Percentiles rank a stretch among this genome's conserved stretches.
phyloP scores from a whole-genome alignment of 2,888 invertebrate genomes.

The Elegia similella region DNA sequence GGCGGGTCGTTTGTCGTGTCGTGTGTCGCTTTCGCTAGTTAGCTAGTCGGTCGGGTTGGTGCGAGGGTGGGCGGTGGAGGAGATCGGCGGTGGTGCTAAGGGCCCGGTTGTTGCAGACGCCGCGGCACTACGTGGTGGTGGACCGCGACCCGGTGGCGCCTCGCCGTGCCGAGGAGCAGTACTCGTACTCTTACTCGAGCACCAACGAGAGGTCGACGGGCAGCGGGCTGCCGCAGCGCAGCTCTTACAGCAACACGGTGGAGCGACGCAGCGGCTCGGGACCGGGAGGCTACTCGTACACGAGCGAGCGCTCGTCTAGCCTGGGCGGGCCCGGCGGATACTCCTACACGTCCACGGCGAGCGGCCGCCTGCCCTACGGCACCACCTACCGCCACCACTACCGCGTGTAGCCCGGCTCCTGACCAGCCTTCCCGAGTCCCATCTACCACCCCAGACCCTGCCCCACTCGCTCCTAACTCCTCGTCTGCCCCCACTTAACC shows the following conservation, averaged over 20 bases:
- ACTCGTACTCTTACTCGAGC: slow-evolving; percentile 91
- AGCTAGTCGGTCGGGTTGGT: slow-evolving; percentile 54
- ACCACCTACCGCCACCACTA: slow-evolving; percentile 92
- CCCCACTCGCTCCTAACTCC: slow-evolving; percentile 33
- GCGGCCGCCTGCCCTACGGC: slow-evolving; percentile 92
- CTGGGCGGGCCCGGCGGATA: slow-evolving; percentile 91
- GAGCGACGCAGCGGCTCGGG: slow-evolving; percentile 87
- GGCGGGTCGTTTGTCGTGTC: slow-evolving; percentile 46
- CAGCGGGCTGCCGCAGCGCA: slow-evolving; percentile 80
- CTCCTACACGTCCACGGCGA: slow-evolving; percentile 89
- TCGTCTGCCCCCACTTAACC: slow-evolving; percentile 37
- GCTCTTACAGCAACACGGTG: slow-evolving; percentile 84
- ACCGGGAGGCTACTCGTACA: slow-evolving; percentile 89
- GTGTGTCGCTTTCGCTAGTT: slow-evolving; percentile 76
- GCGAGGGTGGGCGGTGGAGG: slow-evolving; percentile 55
- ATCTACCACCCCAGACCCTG: not conserved
- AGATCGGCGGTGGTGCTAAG: slow-evolving; percentile 51
- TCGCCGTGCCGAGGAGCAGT: slow-evolving; percentile 89
- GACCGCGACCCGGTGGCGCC: slow-evolving; percentile 87
- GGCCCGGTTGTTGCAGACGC: slow-evolving; percentile 88
- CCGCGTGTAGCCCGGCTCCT: slow-evolving; percentile 85
- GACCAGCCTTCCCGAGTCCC: slow-evolving; percentile 38
- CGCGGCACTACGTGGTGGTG: slow-evolving; percentile 93
- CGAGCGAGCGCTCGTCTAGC: slow-evolving; percentile 87
- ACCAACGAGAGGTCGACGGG: slow-evolving; percentile 79